Conservation (phyloP, 2,888 invertebrate species). For the Zhengitettix transpicula region DNA sequence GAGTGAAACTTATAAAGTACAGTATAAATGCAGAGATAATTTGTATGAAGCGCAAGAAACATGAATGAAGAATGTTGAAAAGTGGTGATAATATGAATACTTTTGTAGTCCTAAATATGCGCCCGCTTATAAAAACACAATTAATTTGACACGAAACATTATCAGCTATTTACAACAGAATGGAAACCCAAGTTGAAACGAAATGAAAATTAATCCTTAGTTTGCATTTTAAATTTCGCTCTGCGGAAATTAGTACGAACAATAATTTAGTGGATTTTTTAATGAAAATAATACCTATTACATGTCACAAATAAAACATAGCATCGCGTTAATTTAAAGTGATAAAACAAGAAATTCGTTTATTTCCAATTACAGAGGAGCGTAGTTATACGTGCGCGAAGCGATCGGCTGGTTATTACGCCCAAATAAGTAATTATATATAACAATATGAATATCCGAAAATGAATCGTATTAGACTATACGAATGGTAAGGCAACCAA, state of each 20-base stretch:
- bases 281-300: neutral
- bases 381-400: neutral
- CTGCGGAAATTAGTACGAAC: neutral
- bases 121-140: neutral
- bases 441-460: too few relatives aligned
- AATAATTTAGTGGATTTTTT: neutral
- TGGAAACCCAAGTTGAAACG: neutral
- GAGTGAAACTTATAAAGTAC: too few relatives aligned
- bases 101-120: too few relatives aligned
- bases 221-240: neutral
- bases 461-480: too few relatives aligned
- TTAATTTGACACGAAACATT: neutral
- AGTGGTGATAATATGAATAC: too few relatives aligned
- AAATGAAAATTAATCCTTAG: neutral
- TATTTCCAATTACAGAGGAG: neutral
- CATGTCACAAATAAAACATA: neutral
- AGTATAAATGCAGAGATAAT: too few relatives aligned
- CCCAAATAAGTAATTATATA: too few relatives aligned
- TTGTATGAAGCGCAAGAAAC: too few relatives aligned
- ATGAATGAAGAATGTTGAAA: too few relatives aligned
- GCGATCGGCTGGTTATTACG: neutral
- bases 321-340: neutral
- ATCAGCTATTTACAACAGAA: neutral
- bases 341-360: neutral
- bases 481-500: too few relatives aligned